phyloP scores from a whole-genome alignment of 2,888 invertebrate genomes.

The Himalopsyche tibetana region DNA sequence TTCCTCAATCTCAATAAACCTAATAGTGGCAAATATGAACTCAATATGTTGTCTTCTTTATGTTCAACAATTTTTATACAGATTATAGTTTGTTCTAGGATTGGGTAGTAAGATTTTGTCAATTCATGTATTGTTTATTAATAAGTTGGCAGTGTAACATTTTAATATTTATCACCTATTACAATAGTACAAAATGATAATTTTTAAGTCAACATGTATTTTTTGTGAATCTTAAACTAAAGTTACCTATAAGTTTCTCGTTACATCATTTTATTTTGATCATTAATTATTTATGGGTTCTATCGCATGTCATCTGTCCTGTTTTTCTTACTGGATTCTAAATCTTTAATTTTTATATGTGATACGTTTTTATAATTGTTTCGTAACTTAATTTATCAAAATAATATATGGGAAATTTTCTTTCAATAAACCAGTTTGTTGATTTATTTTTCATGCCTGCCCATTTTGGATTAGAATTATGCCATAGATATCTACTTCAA shows the following conservation, averaged over 20 bases:
- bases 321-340: background rate
- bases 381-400: background rate
- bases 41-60: no score
- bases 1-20: no score
- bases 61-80: no score
- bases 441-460: conserved; percentile 20
- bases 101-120: no score
- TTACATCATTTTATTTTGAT: background rate
- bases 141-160: no score
- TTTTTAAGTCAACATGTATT: no score
- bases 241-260: background rate
- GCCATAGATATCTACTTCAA: background rate
- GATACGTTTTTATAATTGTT: background rate
- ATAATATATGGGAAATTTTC: background rate
- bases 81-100: no score
- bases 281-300: background rate
- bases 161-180: no score
- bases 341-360: background rate
- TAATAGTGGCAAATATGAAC: no score
- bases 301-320: background rate
- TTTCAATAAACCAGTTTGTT: background rate
- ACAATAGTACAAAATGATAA: no score
- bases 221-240: no score
- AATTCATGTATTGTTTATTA: no score
- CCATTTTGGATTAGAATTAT: background rate